A percentile compares a stretch with the other conserved stretches of the same genome.
Conservation (phyloP, 2,888 invertebrate genomes). For the Chrysotoxum bicinctum region DNA sequence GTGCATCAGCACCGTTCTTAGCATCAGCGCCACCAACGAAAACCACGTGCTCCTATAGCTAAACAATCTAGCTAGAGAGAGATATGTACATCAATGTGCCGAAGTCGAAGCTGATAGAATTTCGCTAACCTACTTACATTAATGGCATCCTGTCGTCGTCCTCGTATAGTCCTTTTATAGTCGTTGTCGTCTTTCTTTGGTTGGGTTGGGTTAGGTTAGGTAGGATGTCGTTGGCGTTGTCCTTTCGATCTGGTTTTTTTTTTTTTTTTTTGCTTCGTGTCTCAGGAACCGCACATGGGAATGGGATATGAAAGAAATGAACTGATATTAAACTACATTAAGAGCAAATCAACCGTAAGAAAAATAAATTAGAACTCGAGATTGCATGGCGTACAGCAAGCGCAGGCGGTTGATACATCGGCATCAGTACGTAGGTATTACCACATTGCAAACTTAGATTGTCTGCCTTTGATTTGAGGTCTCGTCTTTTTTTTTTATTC, state of each 20-base stretch:
- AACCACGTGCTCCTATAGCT: slow-evolving; percentile 2
- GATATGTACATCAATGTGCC: slow-evolving; percentile 23
- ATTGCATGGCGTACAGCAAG: slow-evolving; percentile 35
- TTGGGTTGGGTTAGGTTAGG: not conserved
- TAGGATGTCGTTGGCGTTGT: slow-evolving; percentile 20
- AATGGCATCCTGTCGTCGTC: slow-evolving; percentile 56
- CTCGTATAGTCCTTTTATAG: slow-evolving; percentile 8
- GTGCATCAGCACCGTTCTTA: slow-evolving; percentile 3
- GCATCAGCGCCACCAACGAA: not conserved
- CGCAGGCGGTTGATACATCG: not conserved
- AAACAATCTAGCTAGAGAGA: not conserved
- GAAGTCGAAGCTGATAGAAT: slow-evolving; percentile 36
- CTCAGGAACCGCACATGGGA: slow-evolving; percentile 30
- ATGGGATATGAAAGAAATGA: slow-evolving; percentile 61
- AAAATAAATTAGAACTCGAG: slow-evolving; percentile 69
- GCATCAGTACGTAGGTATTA: slow-evolving; percentile 1
- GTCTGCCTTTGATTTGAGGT: slow-evolving; percentile 58
- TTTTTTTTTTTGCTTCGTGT: not conserved
- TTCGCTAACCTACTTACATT: slow-evolving; percentile 46
- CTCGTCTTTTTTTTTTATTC: slow-evolving; percentile 2
- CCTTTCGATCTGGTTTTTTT: not conserved
- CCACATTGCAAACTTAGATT: slow-evolving; percentile 51
- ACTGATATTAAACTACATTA: slow-evolving; percentile 71
- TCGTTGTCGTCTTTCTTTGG: slow-evolving; percentile 23
- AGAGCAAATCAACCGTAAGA: slow-evolving; percentile 69